Conservation (phyloP, 2,113 vertebrate species). For the Anolis sagrei region DNA sequence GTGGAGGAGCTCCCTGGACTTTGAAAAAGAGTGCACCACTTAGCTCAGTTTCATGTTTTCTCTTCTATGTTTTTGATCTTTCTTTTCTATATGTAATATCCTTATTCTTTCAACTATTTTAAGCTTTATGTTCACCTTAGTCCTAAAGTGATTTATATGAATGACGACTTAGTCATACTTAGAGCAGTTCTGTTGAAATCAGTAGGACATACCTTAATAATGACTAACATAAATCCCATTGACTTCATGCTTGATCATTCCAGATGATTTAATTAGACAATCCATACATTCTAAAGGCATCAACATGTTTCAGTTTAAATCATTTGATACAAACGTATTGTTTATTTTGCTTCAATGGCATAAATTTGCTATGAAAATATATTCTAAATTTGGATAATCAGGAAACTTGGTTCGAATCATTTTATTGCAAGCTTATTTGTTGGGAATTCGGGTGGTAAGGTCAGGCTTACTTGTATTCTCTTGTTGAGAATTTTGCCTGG, state of each 20-base stretch:
- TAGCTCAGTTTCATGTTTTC: background rate
- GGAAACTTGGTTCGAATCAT: background rate
- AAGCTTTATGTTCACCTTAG: background rate
- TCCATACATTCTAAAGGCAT: background rate
- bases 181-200: background rate
- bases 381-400: background rate
- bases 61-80: background rate
- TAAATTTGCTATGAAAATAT: background rate
- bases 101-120: background rate
- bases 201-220: background rate
- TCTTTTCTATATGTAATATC: background rate
- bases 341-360: background rate
- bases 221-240: background rate
- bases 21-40: constrained; percentile 12
- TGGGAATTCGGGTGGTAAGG: background rate
- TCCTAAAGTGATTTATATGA: background rate
- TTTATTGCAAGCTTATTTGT: constrained; percentile 6
- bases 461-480: background rate
- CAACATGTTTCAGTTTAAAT: background rate
- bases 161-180: background rate
- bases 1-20: background rate
- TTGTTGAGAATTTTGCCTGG: constrained; percentile 43
- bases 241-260: background rate
- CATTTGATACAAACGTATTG: background rate
- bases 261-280: background rate